Evolutionary conservation across 2,888 invertebrate genomes (phyloP).

Genomic region (Phyllotreta striolata): DNA sequence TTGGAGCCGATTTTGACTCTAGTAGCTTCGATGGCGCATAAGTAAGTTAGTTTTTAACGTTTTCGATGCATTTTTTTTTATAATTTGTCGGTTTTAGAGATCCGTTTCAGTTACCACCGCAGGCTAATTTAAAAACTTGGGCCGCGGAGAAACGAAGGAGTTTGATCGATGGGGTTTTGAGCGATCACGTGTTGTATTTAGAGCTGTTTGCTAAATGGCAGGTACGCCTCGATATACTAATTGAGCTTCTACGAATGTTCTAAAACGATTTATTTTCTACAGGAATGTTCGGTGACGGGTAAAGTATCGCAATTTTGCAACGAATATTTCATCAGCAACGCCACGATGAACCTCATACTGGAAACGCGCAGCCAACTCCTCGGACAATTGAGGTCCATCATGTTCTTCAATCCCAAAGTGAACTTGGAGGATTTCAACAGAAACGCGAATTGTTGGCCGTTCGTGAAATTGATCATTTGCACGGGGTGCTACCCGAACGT

Average conservation of each 20-base stretch:
- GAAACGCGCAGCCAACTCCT: conserved; percentile 85
- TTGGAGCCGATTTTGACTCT: conserved; percentile 92
- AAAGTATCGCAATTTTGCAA: conserved; percentile 77
- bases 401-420: conserved; percentile 72
- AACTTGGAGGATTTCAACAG: conserved; percentile 83
- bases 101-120: conserved; percentile 79
- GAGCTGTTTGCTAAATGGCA: conserved; percentile 76
- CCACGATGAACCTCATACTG: conserved; percentile 90
- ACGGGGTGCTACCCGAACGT: conserved; percentile 92
- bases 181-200: conserved; percentile 90
- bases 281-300: conserved; percentile 68
- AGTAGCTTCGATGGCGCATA: conserved; percentile 83
- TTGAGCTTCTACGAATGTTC: neutral
- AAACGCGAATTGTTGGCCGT: conserved; percentile 87
- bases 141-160: conserved; percentile 70
- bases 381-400: conserved; percentile 78
- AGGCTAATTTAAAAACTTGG: conserved; percentile 70
- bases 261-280: conserved; percentile 34
- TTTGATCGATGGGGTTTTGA: conserved; percentile 78
- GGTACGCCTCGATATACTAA: conserved; percentile 51
- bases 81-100: conserved; percentile 62
- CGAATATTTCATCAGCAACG: conserved; percentile 77
- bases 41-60: conserved; percentile 59
- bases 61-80: neutral
- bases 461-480: conserved; percentile 88